Evolutionary conservation across 2,113 vertebrate species (phyloP).

Genomic region (Vidua macroura): DNA sequence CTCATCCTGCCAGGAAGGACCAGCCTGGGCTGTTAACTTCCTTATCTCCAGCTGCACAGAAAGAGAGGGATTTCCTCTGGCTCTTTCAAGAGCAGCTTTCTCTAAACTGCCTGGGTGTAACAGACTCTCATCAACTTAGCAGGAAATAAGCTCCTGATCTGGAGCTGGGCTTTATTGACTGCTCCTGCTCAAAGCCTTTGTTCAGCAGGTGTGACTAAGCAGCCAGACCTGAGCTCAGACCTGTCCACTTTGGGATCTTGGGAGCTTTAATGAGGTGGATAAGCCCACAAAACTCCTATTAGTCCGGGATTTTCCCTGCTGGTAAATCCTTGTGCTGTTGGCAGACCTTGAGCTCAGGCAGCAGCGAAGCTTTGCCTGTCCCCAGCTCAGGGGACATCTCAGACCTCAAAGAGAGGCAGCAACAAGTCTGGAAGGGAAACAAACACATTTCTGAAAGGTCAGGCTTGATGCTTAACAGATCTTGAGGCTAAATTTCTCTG

Average conservation of each 20-base stretch:
- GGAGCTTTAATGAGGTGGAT: conserved; percentile 15
- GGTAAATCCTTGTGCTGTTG: neutral
- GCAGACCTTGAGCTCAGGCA: neutral
- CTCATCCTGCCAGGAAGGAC: neutral
- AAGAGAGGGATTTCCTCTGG: conserved; percentile 21
- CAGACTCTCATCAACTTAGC: conserved; percentile 25
- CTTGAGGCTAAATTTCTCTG: conserved; percentile 34
- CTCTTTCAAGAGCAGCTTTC: conserved; percentile 34
- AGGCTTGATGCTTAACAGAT: conserved; percentile 32
- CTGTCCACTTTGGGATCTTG: neutral
- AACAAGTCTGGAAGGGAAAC: neutral
- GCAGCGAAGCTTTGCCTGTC: neutral
- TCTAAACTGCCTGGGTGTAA: conserved; percentile 28
- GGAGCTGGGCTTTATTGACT: neutral
- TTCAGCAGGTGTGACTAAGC: conserved; percentile 32
- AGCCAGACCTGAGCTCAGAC: conserved; percentile 37
- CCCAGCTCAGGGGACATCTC: neutral
- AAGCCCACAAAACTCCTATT: neutral
- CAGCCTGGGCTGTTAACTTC: neutral
- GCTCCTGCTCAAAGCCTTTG: conserved; percentile 48
- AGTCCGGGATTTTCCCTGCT: neutral
- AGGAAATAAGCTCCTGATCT: conserved; percentile 29
- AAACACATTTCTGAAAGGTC: conserved; percentile 21
- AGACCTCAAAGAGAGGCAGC: neutral
- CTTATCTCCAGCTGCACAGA: conserved; percentile 25